Conservation (phyloP, 2,888 invertebrate genomes). For the Phymatocera aterrima region DNA sequence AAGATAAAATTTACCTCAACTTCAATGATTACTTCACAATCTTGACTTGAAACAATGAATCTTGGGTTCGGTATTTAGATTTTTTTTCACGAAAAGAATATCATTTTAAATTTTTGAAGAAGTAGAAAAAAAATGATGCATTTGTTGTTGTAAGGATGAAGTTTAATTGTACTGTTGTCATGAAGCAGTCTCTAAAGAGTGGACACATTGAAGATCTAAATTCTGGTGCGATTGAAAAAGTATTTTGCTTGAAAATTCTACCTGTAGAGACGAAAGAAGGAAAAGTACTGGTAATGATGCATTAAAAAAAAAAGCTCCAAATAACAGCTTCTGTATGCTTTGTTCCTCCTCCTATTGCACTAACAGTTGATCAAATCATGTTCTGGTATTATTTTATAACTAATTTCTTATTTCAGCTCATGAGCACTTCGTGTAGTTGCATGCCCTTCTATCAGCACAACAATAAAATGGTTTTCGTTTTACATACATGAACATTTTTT, state of each 20-base stretch:
- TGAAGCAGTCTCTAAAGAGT: background rate
- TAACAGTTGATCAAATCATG: constrained; percentile 14
- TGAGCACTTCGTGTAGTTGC: constrained; percentile 47
- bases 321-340: constrained; percentile 37
- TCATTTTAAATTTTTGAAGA: background rate
- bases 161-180: too few species aligned
- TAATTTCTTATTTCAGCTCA: constrained; percentile 47
- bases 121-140: too few species aligned
- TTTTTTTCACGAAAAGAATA: background rate
- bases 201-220: background rate
- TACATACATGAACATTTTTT: background rate
- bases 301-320: constrained; percentile 13
- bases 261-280: background rate
- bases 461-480: constrained; percentile 46
- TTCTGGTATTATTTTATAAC: constrained; percentile 40
- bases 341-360: constrained; percentile 29
- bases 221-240: background rate
- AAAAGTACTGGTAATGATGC: too few species aligned
- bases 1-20: background rate
- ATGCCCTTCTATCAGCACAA: constrained; percentile 43
- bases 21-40: background rate
- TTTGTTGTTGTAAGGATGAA: too few species aligned
- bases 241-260: background rate
- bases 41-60: background rate
- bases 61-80: background rate